Base-by-base conservation (phyloP, 2,797 vertebrate genomes). In the Podargus strigoides region DNA sequence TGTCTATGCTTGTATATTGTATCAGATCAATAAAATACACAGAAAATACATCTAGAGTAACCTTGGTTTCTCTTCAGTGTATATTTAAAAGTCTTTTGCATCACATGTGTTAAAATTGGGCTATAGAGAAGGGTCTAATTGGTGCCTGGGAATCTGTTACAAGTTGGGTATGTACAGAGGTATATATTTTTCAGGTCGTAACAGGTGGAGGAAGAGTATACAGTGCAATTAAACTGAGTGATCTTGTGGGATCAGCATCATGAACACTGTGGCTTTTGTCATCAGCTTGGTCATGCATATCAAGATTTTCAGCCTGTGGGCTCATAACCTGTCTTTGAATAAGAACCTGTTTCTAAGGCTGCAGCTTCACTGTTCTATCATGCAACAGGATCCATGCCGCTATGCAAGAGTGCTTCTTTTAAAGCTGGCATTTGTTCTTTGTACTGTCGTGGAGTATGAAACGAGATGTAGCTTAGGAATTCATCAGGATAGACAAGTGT, bases 1-100 rank as follows among this genome's bases (percentile, higher is more conserved):
- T 88, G 59, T 84, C 53, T 89, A 68, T 89, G 75, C 72, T 87
- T 92, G 79, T 94, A 46, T 87, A 58, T 85, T 89, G n/a, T 86
- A 94, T 90, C 69, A 69, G 67, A 92, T 82, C 62, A 95, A 89
- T 92, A 95, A 95, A 97, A 87, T 58, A 74, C 59, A 56, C 12
- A 73, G 70, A 74, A 87, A 89, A 64, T 66, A 44, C 26, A 64
- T 44, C 44, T 69, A 37, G 21, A 83, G 27, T 72, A 87, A 58
- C 30, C 72, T 15, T 90, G 17, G 0, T 46, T 91, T 89, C 73
- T 78, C n/a, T 81, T 93, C 20, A 63, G 1, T n/a, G 18, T 69
- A 9, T 75, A 30, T 50, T 78, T 75, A 26, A 30, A 69, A 66
- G 50, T 58, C 8, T 21, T 87, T 85, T 89, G 22, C 14, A 34